Conservation (phyloP, 2,888 invertebrate species). For the Penaeus monodon region DNA sequence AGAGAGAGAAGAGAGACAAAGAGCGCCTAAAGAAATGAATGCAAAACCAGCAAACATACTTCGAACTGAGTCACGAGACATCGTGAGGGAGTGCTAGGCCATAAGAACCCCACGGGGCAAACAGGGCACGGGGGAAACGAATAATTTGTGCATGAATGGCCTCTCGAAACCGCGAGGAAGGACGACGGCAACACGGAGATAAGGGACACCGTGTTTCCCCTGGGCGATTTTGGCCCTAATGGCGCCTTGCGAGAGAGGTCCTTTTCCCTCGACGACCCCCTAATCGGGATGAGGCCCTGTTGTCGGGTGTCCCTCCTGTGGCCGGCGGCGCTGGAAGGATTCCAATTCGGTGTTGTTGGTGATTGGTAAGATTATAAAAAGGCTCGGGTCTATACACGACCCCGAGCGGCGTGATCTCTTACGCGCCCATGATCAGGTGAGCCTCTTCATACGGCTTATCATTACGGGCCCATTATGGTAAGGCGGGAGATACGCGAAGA, state of each 20-base stretch:
- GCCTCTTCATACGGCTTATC: too few relatives aligned
- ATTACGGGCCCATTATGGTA: too few relatives aligned
- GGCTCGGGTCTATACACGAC: not conserved
- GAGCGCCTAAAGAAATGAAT: too few relatives aligned
- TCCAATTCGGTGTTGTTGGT: constrained; percentile 22
- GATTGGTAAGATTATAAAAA: constrained; percentile 38
- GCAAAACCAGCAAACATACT: not conserved
- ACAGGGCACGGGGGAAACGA: constrained; percentile 31
- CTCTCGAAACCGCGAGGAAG: constrained; percentile 27
- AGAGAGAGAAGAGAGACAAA: not conserved
- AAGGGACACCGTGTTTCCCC: not conserved
- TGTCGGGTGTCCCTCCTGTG: not conserved
- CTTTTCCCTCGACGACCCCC: not conserved
- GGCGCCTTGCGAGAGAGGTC: not conserved
- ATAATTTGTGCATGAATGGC: constrained; percentile 38
- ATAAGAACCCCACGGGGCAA: not conserved
- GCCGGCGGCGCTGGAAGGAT: constrained; percentile 26
- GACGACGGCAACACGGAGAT: not conserved
- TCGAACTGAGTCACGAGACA: not conserved
- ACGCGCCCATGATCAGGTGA: too few relatives aligned
- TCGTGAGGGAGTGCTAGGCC: not conserved
- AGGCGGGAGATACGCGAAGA: too few relatives aligned
- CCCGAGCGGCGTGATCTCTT: too few relatives aligned
- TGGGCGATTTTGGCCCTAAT: not conserved
- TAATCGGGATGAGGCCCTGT: not conserved